Percentiles rank a stretch among this genome's conserved stretches.
These are phyloP conservation scores for Bettongia penicillata DNA, from an alignment of 2,113 vertebrate species.

Conservation along the genomic window DNA sequence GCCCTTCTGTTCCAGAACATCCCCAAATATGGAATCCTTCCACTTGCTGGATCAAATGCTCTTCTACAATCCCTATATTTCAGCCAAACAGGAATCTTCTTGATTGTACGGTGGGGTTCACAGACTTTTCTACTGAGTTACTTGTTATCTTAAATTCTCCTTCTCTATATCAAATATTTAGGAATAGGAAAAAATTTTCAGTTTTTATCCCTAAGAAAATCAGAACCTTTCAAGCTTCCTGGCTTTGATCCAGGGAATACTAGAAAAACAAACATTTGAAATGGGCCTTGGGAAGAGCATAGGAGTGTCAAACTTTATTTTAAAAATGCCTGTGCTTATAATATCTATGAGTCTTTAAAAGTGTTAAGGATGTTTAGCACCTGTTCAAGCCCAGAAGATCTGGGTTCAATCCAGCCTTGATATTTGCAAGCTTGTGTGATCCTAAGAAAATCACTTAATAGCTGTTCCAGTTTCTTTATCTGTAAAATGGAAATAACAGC, in stretches of 20 bases:
- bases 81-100: not conserved
- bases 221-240: not conserved
- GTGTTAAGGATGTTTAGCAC: not conserved
- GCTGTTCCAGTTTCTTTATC: too few species aligned
- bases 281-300: not conserved
- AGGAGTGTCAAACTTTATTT: not conserved
- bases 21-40: not conserved
- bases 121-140: not conserved
- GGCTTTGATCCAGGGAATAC: not conserved
- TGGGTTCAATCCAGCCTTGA: too few species aligned
- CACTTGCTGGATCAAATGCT: not conserved
- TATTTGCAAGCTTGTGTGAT: too few species aligned
- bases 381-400: too few species aligned
- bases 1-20: not conserved
- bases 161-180: not conserved
- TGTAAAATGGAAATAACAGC: too few species aligned
- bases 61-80: not conserved
- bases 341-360: not conserved
- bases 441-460: too few species aligned
- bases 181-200: not conserved
- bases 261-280: not conserved
- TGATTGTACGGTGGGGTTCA: not conserved
- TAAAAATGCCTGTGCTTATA: not conserved
- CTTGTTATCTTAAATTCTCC: not conserved
- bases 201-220: not conserved